Percentiles rank a stretch among this genome's conserved stretches.
These are phyloP conservation scores for Apus apus DNA, from an alignment of 2,113 vertebrate genomes.

Conservation along the genomic window DNA sequence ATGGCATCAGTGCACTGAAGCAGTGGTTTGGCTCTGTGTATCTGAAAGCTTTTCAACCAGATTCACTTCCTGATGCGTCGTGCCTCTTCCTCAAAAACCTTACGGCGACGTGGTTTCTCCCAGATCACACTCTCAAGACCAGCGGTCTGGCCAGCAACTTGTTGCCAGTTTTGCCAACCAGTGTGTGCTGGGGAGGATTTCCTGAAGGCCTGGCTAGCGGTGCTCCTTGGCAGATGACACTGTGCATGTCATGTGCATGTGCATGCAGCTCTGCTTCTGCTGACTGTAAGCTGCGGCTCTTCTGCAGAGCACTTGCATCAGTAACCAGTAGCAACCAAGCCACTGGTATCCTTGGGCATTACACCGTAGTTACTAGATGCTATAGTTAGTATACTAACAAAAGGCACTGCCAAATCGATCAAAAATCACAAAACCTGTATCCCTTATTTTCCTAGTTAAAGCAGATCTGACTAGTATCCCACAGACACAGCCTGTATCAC, in stretches of 20 bases:
- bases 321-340: constrained; percentile 55
- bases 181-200: background rate
- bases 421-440: background rate
- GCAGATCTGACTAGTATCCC: background rate
- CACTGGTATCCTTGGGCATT: constrained; percentile 25
- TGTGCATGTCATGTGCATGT: fast-evolving
- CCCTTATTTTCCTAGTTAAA: background rate
- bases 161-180: background rate
- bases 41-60: background rate
- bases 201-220: background rate
- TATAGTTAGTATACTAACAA: background rate
- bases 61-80: background rate
- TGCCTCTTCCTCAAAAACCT: background rate
- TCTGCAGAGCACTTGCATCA: background rate
- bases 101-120: background rate
- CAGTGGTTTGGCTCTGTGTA: background rate
- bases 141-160: background rate
- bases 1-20: background rate
- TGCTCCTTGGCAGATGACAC: background rate
- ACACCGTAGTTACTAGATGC: background rate
- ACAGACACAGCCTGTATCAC: background rate
- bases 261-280: background rate
- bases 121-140: background rate
- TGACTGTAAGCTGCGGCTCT: background rate
- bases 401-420: background rate